Base-by-base conservation (phyloP, 2,888 invertebrate genomes). In the Ethmia dodecea region DNA sequence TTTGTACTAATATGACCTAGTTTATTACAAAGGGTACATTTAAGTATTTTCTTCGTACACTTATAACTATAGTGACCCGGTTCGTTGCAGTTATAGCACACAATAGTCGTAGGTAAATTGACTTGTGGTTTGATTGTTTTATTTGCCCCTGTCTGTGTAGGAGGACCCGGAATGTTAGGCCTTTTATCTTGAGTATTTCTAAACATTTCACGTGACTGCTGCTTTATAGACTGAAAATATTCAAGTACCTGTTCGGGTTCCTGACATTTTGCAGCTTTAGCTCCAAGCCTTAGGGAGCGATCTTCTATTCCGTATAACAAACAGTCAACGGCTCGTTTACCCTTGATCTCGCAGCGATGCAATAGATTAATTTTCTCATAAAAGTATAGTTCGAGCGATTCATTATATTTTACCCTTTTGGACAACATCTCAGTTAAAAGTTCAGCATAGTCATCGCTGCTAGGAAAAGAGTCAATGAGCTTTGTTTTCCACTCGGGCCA, bases 401-500 rank as follows among this genome's bases (percentile, higher is more conserved):
- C 40, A 22, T 28, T 20, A 18, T 22, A 40, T 11, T 25, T 34
- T 3, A 37, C 42, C 6, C 33, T 10, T 30, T 36, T 37, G 2
- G 18, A 3, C 10, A 45, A 27, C 45, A 45, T 45, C 24, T 42
- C 40, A 11, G 34, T 38, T n/a, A 45, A 27, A 1, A 42, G 16
- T 14, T 44, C 39, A 0, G 45, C 42, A 15, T 40, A 46, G 29
- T 43, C 38, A 11, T 43, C 43, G 13, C 28, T 37, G 18, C 33
- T 24, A 9, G 46, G 46, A 31, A 46, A 46, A n/a, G 37, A 43
- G 3, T 46, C 41, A 0, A 33, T 18, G 11, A 46, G 14, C 8
- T 40, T 40, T 3, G 2, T 13, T 35, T 42, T 45, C 42, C 42
- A 42, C 14, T 45, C 42, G 2, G 13, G 8, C 43, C 45, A 41